Conservation (phyloP, 1,140 invertebrate species). For the Diorhabda carinulata region DNA sequence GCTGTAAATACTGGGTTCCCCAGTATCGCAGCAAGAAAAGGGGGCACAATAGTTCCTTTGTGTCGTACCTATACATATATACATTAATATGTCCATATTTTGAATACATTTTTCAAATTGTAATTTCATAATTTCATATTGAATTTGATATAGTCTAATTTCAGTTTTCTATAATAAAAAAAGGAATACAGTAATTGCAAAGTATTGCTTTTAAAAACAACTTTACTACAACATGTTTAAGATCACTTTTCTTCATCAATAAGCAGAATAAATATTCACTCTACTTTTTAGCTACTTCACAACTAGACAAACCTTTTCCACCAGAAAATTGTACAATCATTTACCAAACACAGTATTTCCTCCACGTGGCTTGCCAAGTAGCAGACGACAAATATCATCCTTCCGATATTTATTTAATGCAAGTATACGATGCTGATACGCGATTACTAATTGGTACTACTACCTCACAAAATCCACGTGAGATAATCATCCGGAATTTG, state of each 20-base stretch:
- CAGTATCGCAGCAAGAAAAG: no score
- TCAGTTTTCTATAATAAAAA: no score
- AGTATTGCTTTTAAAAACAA: no score
- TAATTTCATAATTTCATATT: no score
- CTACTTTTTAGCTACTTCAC: slow-evolving; percentile 5
- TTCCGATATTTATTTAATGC: slow-evolving; percentile 51
- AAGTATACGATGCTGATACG: slow-evolving; percentile 54
- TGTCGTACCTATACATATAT: no score
- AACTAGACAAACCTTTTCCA: slow-evolving; percentile 33
- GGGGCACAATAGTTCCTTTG: no score
- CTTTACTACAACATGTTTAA: no score
- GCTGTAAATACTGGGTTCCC: no score
- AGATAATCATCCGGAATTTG: slow-evolving; percentile 51
- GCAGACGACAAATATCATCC: slow-evolving; percentile 44
- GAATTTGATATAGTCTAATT: no score
- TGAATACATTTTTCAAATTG: no score
- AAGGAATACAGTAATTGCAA: no score
- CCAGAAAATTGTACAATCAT: slow-evolving; percentile 50
- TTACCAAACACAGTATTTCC: slow-evolving; percentile 49
- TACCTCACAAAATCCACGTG: slow-evolving; percentile 50
- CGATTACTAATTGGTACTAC: slow-evolving; percentile 51
- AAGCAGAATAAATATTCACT: background rate
- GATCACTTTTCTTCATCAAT: background rate
- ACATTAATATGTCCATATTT: no score
- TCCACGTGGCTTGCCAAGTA: slow-evolving; percentile 52